These are phyloP conservation scores for Meda fulgida DNA, from an alignment of 2,797 vertebrate species.

Conservation along the genomic window DNA sequence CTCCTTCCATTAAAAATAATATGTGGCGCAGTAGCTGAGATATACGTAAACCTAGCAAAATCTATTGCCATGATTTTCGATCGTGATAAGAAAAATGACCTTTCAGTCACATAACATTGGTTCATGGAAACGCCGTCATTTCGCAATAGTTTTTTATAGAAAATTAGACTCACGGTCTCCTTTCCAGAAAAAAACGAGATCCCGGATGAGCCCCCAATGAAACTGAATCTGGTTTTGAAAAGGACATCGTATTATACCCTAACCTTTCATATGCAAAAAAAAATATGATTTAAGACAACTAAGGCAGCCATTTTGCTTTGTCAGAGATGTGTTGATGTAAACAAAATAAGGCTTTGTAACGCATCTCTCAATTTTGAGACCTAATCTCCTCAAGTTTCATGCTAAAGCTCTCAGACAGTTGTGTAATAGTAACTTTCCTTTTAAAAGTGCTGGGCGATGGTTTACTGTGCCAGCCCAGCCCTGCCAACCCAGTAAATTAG, in stretches of 20 bases:
- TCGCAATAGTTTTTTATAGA: too few relatives aligned
- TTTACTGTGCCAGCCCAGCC: slow-evolving; percentile 52
- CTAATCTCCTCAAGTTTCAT: background rate
- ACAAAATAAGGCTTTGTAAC: background rate
- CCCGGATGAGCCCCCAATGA: background rate
- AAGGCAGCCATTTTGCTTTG: background rate
- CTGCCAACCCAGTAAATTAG: slow-evolving; percentile 65
- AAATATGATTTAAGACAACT: background rate
- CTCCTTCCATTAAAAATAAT: too few relatives aligned
- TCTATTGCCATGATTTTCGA: too few relatives aligned
- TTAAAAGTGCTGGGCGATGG: slow-evolving; percentile 31
- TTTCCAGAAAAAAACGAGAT: background rate
- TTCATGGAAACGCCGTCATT: too few relatives aligned
- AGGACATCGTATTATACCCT: background rate
- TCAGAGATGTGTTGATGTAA: background rate
- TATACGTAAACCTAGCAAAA: too few relatives aligned
- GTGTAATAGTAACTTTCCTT: slow-evolving; percentile 43
- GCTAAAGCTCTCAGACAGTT: slow-evolving; percentile 12
- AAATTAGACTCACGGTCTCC: background rate
- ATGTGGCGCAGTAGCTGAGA: too few relatives aligned
- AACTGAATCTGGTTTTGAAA: background rate
- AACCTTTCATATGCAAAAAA: background rate
- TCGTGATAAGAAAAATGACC: too few relatives aligned
- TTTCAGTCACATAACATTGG: too few relatives aligned
- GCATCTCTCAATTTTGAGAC: background rate